phyloP scores from a whole-genome alignment of 2,888 invertebrate genomes.

The Synanthedon vespiformis region DNA sequence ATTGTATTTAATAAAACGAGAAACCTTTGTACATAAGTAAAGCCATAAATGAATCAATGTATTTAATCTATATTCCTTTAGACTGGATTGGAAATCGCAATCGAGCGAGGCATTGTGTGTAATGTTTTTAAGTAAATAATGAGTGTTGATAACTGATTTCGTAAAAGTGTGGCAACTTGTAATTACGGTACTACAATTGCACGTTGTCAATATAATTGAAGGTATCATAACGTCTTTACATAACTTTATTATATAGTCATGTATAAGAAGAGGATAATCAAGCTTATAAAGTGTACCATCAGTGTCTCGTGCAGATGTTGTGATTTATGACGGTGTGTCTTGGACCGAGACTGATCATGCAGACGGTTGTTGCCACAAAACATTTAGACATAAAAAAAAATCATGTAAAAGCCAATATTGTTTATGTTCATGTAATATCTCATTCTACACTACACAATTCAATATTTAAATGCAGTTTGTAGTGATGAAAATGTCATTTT shows the following conservation, averaged over 20 bases:
- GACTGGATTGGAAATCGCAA: too few relatives aligned
- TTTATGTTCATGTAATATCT: too few relatives aligned
- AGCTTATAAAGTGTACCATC: slow-evolving; percentile 8
- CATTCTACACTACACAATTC: too few relatives aligned
- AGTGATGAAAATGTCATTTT: too few relatives aligned
- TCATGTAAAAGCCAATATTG: too few relatives aligned
- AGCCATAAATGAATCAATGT: too few relatives aligned
- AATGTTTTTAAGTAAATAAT: slow-evolving; percentile 17
- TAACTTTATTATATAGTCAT: slow-evolving; percentile 30
- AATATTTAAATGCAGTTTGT: too few relatives aligned
- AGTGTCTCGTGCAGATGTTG: slow-evolving; percentile 14
- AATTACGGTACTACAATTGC: slow-evolving; percentile 39
- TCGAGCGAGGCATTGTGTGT: slow-evolving; percentile 2
- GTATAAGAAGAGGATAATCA: slow-evolving; percentile 8
- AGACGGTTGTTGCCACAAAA: too few relatives aligned
- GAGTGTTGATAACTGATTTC: slow-evolving; percentile 30
- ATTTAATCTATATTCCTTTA: too few relatives aligned
- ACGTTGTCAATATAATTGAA: slow-evolving; percentile 49
- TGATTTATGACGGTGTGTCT: slow-evolving; percentile 17
- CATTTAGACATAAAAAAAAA: too few relatives aligned
- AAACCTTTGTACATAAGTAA: too few relatives aligned
- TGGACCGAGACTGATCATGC: slow-evolving; percentile 1
- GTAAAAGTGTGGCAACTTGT: slow-evolving; percentile 28
- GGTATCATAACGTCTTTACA: slow-evolving; percentile 43
- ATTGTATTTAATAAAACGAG: too few relatives aligned